Evolutionary conservation across 1,140 invertebrate species (phyloP).

Genomic region (Drosophila eugracilis): DNA sequence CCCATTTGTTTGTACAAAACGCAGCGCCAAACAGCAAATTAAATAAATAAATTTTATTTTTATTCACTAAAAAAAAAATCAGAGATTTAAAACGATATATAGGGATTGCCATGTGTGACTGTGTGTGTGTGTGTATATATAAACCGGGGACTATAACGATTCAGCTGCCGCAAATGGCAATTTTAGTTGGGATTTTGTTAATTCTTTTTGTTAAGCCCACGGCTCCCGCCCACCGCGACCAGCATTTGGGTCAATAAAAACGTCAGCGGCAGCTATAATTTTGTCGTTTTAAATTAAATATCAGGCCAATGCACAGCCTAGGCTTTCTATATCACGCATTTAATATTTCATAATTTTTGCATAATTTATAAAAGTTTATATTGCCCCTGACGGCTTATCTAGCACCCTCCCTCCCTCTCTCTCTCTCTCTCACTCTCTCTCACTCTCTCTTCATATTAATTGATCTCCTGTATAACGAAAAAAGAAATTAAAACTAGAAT

Average conservation of each 20-base stretch:
- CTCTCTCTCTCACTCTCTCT: too few species aligned
- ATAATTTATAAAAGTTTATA: slow-evolving; percentile 57
- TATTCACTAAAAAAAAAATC: slow-evolving; percentile 36
- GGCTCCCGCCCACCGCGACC: slow-evolving; percentile 6
- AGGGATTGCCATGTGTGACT: background rate
- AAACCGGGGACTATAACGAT: slow-evolving; percentile 31
- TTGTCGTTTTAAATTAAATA: slow-evolving; percentile 65
- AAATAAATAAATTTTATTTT: slow-evolving; percentile 77
- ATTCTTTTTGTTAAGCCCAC: slow-evolving; percentile 19
- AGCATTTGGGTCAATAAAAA: slow-evolving; percentile 72
- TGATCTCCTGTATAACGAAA: slow-evolving; percentile 22
- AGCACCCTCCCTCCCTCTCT: too few species aligned
- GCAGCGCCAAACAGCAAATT: slow-evolving; percentile 68
- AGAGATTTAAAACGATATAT: slow-evolving; percentile 35
- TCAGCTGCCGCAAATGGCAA: slow-evolving; percentile 56
- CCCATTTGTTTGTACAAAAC: slow-evolving; percentile 70
- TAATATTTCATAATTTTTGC: slow-evolving; percentile 66
- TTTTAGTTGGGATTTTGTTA: slow-evolving; percentile 68
- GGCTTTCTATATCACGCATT: slow-evolving; percentile 41
- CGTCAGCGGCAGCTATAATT: slow-evolving; percentile 69
- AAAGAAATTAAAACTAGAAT: slow-evolving; percentile 49
- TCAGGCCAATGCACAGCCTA: slow-evolving; percentile 5
- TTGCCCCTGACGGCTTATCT: slow-evolving; percentile 49
- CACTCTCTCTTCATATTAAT: slow-evolving; percentile 50
- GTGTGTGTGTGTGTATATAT: slow-evolving; percentile 2